Conservation (phyloP, 2,888 invertebrate species). For the Podotricha telesiphe region DNA sequence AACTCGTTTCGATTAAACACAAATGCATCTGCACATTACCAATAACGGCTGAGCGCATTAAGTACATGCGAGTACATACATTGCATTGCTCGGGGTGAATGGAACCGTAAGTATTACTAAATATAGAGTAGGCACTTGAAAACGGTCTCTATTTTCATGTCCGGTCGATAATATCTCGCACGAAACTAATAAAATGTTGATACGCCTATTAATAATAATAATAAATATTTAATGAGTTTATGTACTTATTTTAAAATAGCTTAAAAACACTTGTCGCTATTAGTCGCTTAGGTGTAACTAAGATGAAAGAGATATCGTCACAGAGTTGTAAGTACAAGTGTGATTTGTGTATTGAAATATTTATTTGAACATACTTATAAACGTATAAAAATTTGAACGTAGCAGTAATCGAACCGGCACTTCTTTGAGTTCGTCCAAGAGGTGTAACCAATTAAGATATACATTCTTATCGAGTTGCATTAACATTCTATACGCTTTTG, state of each 20-base stretch:
- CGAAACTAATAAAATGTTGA: slow-evolving; percentile 5
- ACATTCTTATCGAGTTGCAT: too few relatives aligned
- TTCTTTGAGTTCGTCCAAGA: too few relatives aligned
- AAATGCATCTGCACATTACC: slow-evolving; percentile 50
- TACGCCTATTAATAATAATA: slow-evolving; percentile 17
- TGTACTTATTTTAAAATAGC: slow-evolving; percentile 6
- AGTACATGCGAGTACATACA: slow-evolving; percentile 20
- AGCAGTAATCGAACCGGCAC: too few relatives aligned
- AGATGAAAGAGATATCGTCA: not conserved
- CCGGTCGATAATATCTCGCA: slow-evolving; percentile 23
- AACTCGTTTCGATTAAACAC: slow-evolving; percentile 14
- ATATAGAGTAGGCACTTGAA: slow-evolving; percentile 70
- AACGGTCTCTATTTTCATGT: slow-evolving; percentile 26
- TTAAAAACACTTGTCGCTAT: too few relatives aligned
- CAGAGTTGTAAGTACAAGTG: not conserved
- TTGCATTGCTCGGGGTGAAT: slow-evolving; percentile 63
- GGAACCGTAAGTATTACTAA: slow-evolving; percentile 61
- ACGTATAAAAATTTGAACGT: too few relatives aligned
- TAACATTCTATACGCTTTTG: too few relatives aligned
- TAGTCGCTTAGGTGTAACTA: too few relatives aligned
- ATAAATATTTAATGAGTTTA: slow-evolving; percentile 19
- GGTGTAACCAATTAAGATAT: too few relatives aligned
- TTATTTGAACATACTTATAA: not conserved
- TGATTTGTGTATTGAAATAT: not conserved
- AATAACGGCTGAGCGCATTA: slow-evolving; percentile 29